A percentile compares a stretch with the other conserved stretches of the same genome.
Conservation (phyloP, 2,888 invertebrate genomes). For the Temnothorax unifasciatus region DNA sequence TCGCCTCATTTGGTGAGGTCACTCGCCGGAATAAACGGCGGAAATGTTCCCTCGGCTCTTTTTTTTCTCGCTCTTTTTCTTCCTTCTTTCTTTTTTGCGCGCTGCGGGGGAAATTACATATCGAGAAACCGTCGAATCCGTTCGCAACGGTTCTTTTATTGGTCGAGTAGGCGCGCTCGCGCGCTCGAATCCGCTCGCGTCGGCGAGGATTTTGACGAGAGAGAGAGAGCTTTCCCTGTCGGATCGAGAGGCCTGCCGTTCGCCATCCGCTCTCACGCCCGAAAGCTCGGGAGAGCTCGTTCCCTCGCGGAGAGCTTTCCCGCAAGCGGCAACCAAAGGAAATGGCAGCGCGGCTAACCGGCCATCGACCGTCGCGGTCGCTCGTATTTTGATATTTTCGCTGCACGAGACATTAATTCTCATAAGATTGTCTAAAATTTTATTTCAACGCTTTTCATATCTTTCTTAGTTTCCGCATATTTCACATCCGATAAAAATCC, state of each 20-base stretch:
- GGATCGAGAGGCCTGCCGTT: constrained; percentile 47
- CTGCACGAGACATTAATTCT: constrained; percentile 17
- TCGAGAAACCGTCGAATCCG: constrained; percentile 58
- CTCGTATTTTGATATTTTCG: constrained; percentile 17
- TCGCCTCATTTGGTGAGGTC: constrained; percentile 54
- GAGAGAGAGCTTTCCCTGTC: constrained; percentile 52
- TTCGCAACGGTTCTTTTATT: constrained; percentile 53
- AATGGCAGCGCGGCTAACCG: constrained; percentile 26
- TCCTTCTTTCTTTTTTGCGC: neutral
- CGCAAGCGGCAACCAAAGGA: constrained; percentile 31
- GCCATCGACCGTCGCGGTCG: neutral
- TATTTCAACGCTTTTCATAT: neutral
- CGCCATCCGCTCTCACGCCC: constrained; percentile 43
- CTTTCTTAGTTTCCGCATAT: neutral
- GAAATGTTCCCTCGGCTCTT: constrained; percentile 30
- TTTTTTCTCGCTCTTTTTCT: neutral
- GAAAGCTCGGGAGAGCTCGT: constrained; percentile 19
- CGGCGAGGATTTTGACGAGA: constrained; percentile 51
- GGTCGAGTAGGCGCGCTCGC: constrained; percentile 29
- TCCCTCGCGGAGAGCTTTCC: constrained; percentile 16
- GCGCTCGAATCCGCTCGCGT: constrained; percentile 43
- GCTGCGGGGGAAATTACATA: constrained; percentile 50
- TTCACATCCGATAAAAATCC: neutral
- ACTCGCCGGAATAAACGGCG: constrained; percentile 52
- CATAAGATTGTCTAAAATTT: neutral